phyloP scores from a whole-genome alignment of 2,113 vertebrate species.

The Thalassarche chlororhynchos region DNA sequence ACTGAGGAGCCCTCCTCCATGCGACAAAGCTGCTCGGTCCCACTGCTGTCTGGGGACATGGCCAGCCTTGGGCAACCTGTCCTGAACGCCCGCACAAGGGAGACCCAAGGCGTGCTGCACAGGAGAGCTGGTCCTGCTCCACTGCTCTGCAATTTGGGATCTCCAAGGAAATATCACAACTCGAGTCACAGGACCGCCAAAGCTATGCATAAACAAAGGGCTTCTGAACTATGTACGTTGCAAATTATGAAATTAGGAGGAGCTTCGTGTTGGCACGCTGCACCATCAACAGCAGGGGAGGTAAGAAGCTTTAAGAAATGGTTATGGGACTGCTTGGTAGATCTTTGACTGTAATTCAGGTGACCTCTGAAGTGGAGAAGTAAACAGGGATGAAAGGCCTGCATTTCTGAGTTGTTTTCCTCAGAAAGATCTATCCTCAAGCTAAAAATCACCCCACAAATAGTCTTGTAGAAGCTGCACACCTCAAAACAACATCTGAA shows the following conservation, averaged over 20 bases:
- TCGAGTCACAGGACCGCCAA: not conserved
- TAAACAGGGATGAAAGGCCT: not conserved
- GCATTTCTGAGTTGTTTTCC: not conserved
- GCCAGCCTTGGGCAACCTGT: not conserved
- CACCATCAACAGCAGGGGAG: fast-evolving
- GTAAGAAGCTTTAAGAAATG: not conserved
- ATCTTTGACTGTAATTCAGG: not conserved
- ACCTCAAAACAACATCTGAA: not conserved
- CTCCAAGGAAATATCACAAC: not conserved
- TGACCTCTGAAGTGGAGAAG: not conserved
- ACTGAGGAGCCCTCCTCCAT: not conserved
- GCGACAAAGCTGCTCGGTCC: not conserved
- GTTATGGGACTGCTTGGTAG: not conserved
- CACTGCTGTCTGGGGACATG: not conserved
- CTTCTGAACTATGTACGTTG: not conserved
- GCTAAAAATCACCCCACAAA: not conserved
- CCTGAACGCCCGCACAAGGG: not conserved
- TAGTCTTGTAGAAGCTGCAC: not conserved
- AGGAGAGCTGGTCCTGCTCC: not conserved
- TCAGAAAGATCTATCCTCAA: not conserved
- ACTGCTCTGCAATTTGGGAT: not conserved
- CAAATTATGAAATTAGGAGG: not conserved
- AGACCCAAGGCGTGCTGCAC: fast-evolving
- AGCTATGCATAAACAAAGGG: not conserved
- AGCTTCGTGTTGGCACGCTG: fast-evolving